Evolutionary conservation across 1,140 invertebrate genomes (phyloP).

Genomic region (Spodoptera litura): DNA sequence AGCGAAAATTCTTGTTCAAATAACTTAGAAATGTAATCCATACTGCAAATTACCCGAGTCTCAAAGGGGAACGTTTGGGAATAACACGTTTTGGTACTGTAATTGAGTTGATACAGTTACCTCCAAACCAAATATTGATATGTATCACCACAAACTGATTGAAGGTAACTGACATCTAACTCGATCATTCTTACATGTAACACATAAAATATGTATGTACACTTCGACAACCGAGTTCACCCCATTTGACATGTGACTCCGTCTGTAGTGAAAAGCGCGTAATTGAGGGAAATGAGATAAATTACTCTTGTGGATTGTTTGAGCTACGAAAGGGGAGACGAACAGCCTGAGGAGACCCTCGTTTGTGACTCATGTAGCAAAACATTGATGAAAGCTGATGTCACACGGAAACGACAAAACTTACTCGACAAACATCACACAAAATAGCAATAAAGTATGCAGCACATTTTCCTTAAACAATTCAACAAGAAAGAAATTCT

Average conservation of each 20-base stretch:
- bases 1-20: slow-evolving; percentile 26
- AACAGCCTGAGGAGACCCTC: slow-evolving; percentile 27
- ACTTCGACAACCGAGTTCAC: slow-evolving; percentile 60
- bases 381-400: slow-evolving; percentile 33
- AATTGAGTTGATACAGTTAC: slow-evolving; percentile 6
- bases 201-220: slow-evolving; percentile 56
- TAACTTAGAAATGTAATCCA: slow-evolving; percentile 35
- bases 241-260: slow-evolving; percentile 66
- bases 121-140: slow-evolving; percentile 1
- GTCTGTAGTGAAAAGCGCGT: slow-evolving; percentile 69
- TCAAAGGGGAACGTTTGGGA: slow-evolving; percentile 17
- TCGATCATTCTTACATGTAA: slow-evolving; percentile 31
- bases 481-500: slow-evolving; percentile 3
- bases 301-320: slow-evolving; percentile 73
- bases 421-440: slow-evolving; percentile 10
- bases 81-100: neutral
- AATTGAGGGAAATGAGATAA: slow-evolving; percentile 81
- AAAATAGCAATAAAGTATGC: slow-evolving; percentile 12
- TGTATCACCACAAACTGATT: slow-evolving; percentile 7
- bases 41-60: slow-evolving; percentile 24
- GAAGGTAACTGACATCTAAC: slow-evolving; percentile 37
- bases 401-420: slow-evolving; percentile 24
- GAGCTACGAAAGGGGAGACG: slow-evolving; percentile 56
- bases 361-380: slow-evolving; percentile 45
- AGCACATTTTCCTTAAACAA: neutral